Conservation (phyloP, 2,888 invertebrate species). For the Stenotaenia linearis region DNA sequence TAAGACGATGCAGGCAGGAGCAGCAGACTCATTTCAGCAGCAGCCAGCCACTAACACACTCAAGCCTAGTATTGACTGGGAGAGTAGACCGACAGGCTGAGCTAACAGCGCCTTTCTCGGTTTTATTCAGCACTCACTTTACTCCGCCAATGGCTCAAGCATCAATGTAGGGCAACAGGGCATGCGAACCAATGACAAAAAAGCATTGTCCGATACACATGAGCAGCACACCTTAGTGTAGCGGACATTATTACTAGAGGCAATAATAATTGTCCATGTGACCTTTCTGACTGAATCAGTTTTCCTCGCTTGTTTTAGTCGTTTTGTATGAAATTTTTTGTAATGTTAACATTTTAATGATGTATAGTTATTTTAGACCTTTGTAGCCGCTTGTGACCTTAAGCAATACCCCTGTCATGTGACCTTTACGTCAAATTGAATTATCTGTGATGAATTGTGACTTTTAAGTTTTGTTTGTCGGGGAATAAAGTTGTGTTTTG, state of each 20-base stretch:
- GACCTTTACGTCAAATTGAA: too few relatives aligned
- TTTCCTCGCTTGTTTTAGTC: too few relatives aligned
- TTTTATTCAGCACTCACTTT: conserved; percentile 6
- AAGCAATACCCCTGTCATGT: too few relatives aligned
- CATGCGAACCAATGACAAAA: conserved; percentile 1
- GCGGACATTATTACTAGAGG: neutral
- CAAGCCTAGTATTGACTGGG: conserved; percentile 17
- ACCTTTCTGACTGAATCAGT: too few relatives aligned
- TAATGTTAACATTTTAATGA: too few relatives aligned
- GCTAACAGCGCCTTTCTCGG: conserved; percentile 24
- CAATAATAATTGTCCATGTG: neutral
- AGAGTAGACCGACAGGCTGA: conserved; percentile 22
- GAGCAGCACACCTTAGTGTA: neutral
- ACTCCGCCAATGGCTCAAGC: conserved; percentile 12
- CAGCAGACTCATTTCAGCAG: conserved; percentile 23
- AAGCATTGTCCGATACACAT: neutral
- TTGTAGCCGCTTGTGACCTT: too few relatives aligned
- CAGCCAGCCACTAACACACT: conserved; percentile 19
- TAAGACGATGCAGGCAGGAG: neutral
- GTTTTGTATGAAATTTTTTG: too few relatives aligned
- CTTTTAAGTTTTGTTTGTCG: neutral
- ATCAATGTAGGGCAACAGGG: conserved; percentile 28
- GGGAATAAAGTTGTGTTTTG: neutral
- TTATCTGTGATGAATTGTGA: too few relatives aligned
- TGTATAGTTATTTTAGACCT: too few relatives aligned